Conservation (phyloP, 2,888 invertebrate species). For the Drosophila falleni region DNA sequence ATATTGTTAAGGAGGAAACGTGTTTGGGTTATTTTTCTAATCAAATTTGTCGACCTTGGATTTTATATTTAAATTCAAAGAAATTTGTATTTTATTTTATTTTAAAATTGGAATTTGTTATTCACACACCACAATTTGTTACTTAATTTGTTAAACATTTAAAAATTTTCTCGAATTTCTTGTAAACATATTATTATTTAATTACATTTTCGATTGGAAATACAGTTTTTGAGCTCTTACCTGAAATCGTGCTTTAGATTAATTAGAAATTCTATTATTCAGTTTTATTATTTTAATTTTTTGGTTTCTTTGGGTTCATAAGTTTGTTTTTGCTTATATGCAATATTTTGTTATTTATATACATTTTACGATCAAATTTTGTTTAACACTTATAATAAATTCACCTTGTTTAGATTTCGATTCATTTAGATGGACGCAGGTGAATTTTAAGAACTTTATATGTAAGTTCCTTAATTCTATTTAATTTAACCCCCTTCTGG, state of each 20-base stretch:
- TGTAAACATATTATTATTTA: conserved; percentile 42
- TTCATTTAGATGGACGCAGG: conserved; percentile 14
- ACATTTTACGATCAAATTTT: conserved; percentile 22
- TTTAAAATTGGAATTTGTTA: conserved; percentile 70
- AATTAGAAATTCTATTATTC: conserved; percentile 15
- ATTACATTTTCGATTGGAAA: conserved; percentile 45
- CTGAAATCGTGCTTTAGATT: conserved; percentile 20
- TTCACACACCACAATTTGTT: conserved; percentile 66
- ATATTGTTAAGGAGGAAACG: conserved; percentile 52
- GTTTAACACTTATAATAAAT: conserved; percentile 28
- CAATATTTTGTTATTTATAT: conserved; percentile 23
- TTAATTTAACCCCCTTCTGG: background rate
- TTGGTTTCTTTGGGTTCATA: background rate
- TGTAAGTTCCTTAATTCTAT: conserved; percentile 14
- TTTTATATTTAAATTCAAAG: conserved; percentile 62
- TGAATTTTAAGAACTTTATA: conserved; percentile 9
- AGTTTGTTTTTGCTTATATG: conserved; percentile 4
- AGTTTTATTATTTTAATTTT: conserved; percentile 3
- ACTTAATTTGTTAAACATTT: conserved; percentile 61
- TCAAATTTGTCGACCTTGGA: conserved; percentile 32
- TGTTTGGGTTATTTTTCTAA: conserved; percentile 33
- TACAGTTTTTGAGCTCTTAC: conserved; percentile 32
- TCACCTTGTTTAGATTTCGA: conserved; percentile 27
- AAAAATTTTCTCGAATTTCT: conserved; percentile 57
- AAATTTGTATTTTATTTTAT: conserved; percentile 50